Base-by-base conservation (phyloP, 2,797 vertebrate genomes). In the Pseudocheirus occidentalis region DNA sequence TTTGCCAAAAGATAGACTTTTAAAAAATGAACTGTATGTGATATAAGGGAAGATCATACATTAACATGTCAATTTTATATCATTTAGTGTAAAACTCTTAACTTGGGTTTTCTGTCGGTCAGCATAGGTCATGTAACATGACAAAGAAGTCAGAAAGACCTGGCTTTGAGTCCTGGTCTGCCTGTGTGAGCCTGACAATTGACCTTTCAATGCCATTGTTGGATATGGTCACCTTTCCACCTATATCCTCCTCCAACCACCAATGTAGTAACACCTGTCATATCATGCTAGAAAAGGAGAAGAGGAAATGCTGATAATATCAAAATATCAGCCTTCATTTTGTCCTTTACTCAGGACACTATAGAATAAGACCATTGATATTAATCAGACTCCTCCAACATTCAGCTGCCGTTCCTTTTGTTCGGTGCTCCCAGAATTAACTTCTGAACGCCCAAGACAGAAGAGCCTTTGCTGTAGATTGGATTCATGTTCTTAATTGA, bases 211-310 rank as follows among this genome's bases (percentile, higher is more conserved):
- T 87, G 40, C 21, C 24, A 27, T 27, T 81, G 9, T 27, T 87
- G 13, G 73, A 87, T 50, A 7, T 3, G 21, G 27, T 73, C 66
- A 40, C 16, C 21, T 87, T 27, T 0, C 73, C 21, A 3, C 12
- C 13, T 28, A 2, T 0, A 11, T 13, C 13, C 12, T 66, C 13
- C 59, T 1, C 31, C 10, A 81, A 1, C 21, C 66, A 46, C 34
- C 62, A n/a, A 73, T 73, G 5, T 73, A n/a, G 34, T 73, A 73
- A 21, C 62, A 59, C 18, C 66, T 50, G 40, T 40, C 66, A 81
- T n/a, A 73, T 52, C 81, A 90, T 56, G 40, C 34, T 58, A 28
- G 11, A 24, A 87, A 87, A 87, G 40, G 92, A 96, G 93, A 81
- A n/a, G 73, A 59, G 54, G n/a, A 96, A 21, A 27, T 34, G 10